Base-by-base conservation (phyloP, 2,797 vertebrate species). In the Crocodylus rhombifer region DNA sequence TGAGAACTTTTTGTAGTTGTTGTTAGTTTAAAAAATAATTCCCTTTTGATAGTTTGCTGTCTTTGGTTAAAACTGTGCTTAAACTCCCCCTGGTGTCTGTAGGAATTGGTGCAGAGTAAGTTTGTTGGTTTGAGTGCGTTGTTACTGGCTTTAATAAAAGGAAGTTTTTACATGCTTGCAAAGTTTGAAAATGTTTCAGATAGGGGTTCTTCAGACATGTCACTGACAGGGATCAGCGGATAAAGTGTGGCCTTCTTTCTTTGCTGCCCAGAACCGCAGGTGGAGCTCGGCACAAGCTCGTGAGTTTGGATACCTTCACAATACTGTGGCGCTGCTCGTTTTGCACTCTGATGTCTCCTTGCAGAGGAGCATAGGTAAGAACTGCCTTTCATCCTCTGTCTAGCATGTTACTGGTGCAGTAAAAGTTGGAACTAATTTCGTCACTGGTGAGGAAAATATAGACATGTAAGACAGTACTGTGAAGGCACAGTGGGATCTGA, bases 231-330 rank as follows among this genome's bases (percentile, higher is more conserved):
- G 5, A 73, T 21, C 9, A 73, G 69, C 14, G 14, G 51, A 42
- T 51, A 14, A 73, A 15, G 23, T 16, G 5, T 25, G 1, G 67
- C 60, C 21, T 6, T 91, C 71, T 93, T 61, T 55, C 87, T 93
- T 92, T 88, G 12, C 57, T 82, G 90, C 94, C 42, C 96, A 99
- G 99, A 99, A 99, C 93, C 99, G 99, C 16, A 98, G 99, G n/a
- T 99, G 99, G 99, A 99, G 98, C 97, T 99, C 99, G 6, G 99
- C 99, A 63, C 99, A 99, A 96, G 99, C 99, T 20, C 99, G 99
- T 5, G 99, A 99, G 97, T 99, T 99, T 95, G 98, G 99, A 25
- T 99, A 99, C 95, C 99, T 99, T 75, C 99, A 99, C 97, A 99
- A 98, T 94, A 99, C 99, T 5, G 98, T 99, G 90, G 99, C 99